Evolutionary conservation across 2,888 invertebrate genomes (phyloP).

Genomic region (Bimastos eiseni): DNA sequence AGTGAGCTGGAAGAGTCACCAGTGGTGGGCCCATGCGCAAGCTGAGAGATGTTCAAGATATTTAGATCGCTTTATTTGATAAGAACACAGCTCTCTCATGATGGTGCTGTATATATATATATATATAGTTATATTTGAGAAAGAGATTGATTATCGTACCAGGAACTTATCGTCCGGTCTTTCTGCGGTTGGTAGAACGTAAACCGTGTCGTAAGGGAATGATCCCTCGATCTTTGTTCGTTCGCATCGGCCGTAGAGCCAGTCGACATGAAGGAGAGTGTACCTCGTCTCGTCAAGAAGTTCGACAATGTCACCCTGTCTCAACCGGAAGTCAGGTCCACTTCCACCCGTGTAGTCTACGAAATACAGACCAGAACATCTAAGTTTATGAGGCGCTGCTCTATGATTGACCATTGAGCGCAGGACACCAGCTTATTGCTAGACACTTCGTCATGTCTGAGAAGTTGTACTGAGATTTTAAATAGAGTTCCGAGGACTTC

Average conservation of each 20-base stretch:
- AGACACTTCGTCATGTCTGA: too few species aligned
- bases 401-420: too few species aligned
- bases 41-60: too few species aligned
- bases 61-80: not conserved
- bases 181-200: constrained; percentile 44
- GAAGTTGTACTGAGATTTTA: too few species aligned
- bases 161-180: constrained; percentile 43
- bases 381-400: too few species aligned
- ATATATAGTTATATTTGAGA: not conserved
- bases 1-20: too few species aligned
- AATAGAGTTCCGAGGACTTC: too few species aligned
- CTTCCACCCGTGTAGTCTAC: constrained; percentile 6
- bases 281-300: constrained; percentile 40
- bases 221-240: constrained; percentile 39
- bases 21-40: too few species aligned
- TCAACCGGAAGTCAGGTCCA: constrained; percentile 36
- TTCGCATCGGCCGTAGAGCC: constrained; percentile 40
- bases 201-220: constrained; percentile 45
- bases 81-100: not conserved
- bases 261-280: constrained; percentile 32
- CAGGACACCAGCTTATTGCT: too few species aligned
- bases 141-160: constrained; percentile 36
- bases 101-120: too few species aligned
- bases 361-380: not conserved
- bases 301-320: constrained; percentile 44